Conservation (phyloP, 2,888 invertebrate species). For the Patella ulyssiponensis region DNA sequence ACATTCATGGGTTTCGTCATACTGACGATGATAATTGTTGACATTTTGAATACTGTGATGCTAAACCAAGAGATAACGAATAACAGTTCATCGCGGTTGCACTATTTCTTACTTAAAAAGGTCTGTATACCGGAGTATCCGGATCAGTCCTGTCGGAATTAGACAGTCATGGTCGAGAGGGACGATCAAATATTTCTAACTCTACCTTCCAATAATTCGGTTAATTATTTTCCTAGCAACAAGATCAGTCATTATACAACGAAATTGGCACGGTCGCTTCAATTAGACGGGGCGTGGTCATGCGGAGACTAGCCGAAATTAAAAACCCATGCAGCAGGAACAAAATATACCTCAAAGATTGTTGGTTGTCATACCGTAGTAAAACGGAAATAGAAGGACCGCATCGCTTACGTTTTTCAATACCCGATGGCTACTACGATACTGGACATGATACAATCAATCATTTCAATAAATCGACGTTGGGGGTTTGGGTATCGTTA, state of each 20-base stretch:
- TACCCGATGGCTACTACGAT: not conserved
- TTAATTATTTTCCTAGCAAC: not conserved
- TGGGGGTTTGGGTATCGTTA: not conserved
- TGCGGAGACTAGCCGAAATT: not conserved
- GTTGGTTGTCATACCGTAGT: not conserved
- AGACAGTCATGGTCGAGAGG: not conserved
- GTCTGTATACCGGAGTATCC: no score
- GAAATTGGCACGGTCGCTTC: not conserved
- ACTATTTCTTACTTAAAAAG: no score
- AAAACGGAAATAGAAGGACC: not conserved
- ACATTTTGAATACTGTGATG: no score
- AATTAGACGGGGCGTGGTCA: not conserved
- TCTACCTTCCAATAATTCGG: no score
- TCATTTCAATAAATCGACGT: not conserved
- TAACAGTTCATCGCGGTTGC: no score
- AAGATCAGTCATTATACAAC: not conserved
- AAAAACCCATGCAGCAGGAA: not conserved
- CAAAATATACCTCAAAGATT: not conserved
- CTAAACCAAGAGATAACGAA: no score
- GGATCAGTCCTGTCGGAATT: no score
- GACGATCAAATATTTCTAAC: no score
- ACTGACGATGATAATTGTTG: no score
- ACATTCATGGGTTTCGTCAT: no score
- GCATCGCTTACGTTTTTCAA: no score
- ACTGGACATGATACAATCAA: not conserved